Evolutionary conservation across 2,888 invertebrate species (phyloP), one percentile per base, ranked within the genome.

Genomic region (Blastobasis adustella): DNA sequence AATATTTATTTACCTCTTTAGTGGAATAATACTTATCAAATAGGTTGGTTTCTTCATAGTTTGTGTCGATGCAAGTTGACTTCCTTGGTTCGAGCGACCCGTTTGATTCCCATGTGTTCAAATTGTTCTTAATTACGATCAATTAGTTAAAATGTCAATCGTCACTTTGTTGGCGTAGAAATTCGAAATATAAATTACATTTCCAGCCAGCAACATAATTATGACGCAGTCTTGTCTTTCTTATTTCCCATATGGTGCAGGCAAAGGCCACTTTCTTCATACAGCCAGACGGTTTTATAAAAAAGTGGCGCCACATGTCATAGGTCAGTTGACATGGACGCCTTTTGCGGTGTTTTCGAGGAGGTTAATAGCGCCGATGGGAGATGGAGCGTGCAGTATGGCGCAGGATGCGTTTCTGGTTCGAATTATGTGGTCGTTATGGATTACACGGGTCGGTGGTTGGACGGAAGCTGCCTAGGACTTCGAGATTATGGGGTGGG

Each of bases 221-320:
- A 45, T 45, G 36, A 45, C n/a, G 38, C 37, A 37, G 37, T 4
- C 7, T 6, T 37, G 37, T 46, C 37, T 36, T 23, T 9, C n/a
- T 37, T 8, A 10, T 48, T 44, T 44, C 3, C 3, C 23, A 23
- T 23, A 23, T 23, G 23, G n/a, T n/a, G n/a, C n/a, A n/a, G n/a
- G 23, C 23, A 23, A n/a, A n/a, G n/a, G n/a, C n/a, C 23, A 23
- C 23, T 23, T 23, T 23, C 23, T 23, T 23, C 23, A 23, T 23
- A 23, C 23, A 23, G 40, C 44, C 59, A 76, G 81, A 79, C 79
- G 58, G 39, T 49, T 10, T 57, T 61, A 66, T 61, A 74, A 79
- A 71, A 72, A 66, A 53, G 49, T 73, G 85, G 85, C 85, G 85
- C 85, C 85, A 73, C 55, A 59, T 67, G 80, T 82, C 79, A 82